Conservation (phyloP, 2,113 vertebrate species). For the Tamias sibiricus region DNA sequence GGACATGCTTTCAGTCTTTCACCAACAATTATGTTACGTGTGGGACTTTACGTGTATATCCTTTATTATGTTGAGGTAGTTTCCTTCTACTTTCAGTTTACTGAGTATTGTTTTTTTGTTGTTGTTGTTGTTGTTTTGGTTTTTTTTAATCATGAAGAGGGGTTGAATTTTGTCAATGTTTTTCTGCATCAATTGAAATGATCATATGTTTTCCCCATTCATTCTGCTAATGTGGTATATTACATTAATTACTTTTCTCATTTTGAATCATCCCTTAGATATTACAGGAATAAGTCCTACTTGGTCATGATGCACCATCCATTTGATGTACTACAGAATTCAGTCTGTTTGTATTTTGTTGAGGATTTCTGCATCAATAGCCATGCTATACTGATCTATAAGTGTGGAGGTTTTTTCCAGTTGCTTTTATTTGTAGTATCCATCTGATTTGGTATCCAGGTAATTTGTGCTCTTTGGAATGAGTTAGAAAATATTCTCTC, state of each 20-base stretch:
- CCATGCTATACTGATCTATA: not conserved
- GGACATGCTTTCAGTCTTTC: not conserved
- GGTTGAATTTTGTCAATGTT: constrained; percentile 1
- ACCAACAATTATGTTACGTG: not conserved
- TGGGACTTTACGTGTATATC: not conserved
- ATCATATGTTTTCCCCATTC: not conserved
- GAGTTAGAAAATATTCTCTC: not conserved
- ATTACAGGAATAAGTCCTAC: not conserved
- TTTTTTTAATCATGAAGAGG: not conserved
- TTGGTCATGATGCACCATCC: not conserved
- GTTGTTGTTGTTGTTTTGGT: too few relatives aligned
- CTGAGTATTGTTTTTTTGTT: not conserved
- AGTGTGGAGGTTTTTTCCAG: not conserved
- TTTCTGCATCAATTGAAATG: not conserved
- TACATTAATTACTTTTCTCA: not conserved
- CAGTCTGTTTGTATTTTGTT: not conserved
- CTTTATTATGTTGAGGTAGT: not conserved
- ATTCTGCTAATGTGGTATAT: not conserved
- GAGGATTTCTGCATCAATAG: not conserved
- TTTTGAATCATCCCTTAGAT: not conserved
- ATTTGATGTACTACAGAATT: not conserved
- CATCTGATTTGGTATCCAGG: not conserved
- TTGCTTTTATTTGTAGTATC: not conserved
- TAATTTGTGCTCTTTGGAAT: not conserved
- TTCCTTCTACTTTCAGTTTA: not conserved